These are phyloP conservation scores for Leucoptera coffeella DNA, from an alignment of 2,888 invertebrate species.

Conservation along the genomic window DNA sequence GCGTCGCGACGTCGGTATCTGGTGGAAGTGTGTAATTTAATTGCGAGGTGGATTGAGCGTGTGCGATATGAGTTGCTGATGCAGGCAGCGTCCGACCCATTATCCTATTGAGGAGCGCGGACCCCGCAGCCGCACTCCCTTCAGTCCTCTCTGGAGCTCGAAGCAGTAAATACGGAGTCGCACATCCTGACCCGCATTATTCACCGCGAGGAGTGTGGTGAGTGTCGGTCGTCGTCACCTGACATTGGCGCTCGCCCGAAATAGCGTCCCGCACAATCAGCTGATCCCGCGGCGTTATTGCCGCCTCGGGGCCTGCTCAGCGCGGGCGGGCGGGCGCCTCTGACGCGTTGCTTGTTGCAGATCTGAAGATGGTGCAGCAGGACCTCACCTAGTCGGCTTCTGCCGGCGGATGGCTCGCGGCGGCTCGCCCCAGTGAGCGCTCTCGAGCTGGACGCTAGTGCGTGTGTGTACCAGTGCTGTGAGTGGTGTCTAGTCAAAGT, in stretches of 20 bases:
- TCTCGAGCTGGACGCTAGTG: conserved; percentile 20
- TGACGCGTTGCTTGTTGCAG: no score
- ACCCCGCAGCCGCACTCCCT: conserved; percentile 36
- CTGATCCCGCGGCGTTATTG: no score
- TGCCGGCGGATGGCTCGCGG: conserved; percentile 14
- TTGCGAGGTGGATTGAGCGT: no score
- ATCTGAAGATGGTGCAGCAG: conserved; percentile 53
- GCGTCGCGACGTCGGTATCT: no score
- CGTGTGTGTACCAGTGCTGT: conserved; percentile 18
- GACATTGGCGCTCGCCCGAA: conserved; percentile 6
- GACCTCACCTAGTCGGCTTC: conserved; percentile 44
- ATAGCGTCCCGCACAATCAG: no score
- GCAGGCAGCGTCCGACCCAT: no score
- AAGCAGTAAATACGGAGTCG: conserved; percentile 52
- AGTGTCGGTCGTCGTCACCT: conserved; percentile 13
- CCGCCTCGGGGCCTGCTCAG: no score
- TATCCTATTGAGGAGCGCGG: conserved; percentile 15
- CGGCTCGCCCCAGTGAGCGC: conserved; percentile 33
- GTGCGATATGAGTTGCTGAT: no score
- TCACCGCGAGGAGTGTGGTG: conserved; percentile 47
- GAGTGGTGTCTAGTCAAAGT: conserved; percentile 38
- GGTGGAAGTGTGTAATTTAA: no score
- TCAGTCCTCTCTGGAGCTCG: conserved; percentile 45
- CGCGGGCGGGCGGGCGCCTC: no score
- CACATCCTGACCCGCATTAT: conserved; percentile 44